Conservation (phyloP, 2,797 vertebrate species). For the Rhynchotus rufescens region DNA sequence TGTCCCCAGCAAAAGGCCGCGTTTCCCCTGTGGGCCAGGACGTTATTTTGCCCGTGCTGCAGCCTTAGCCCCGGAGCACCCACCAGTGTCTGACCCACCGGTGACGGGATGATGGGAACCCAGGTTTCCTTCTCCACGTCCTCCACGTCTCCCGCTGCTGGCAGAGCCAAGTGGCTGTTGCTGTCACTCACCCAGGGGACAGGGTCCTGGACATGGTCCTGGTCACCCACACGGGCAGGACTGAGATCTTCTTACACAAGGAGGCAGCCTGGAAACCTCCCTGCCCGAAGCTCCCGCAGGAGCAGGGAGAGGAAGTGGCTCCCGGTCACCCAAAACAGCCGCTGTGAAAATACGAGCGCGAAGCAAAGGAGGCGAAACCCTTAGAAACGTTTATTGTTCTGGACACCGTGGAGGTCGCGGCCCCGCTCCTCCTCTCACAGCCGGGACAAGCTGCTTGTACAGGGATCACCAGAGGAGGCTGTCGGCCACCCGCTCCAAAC, state of each 20-base stretch:
- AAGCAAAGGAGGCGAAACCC: background rate
- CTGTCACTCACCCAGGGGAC: accelerated
- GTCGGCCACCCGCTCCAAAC: background rate
- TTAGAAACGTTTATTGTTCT: slow-evolving; percentile 53
- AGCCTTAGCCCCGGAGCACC: background rate
- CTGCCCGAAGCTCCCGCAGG: background rate
- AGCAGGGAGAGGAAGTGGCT: background rate
- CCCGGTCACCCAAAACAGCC: background rate
- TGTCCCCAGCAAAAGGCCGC: background rate
- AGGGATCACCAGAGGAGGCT: background rate
- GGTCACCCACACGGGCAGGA: background rate
- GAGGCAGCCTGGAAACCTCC: background rate
- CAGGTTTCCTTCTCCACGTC: accelerated
- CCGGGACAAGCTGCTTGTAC: background rate
- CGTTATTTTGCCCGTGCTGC: no score
- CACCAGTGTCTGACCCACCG: accelerated
- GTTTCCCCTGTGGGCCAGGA: accelerated
- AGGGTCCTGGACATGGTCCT: background rate
- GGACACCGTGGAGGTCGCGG: background rate
- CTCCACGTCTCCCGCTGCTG: background rate
- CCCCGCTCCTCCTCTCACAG: background rate
- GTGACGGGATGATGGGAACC: accelerated
- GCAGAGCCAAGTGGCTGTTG: accelerated
- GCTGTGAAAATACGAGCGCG: background rate
- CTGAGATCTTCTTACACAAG: accelerated